Conservation (phyloP, 2,797 vertebrate genomes). For the Diceros bicornis region DNA sequence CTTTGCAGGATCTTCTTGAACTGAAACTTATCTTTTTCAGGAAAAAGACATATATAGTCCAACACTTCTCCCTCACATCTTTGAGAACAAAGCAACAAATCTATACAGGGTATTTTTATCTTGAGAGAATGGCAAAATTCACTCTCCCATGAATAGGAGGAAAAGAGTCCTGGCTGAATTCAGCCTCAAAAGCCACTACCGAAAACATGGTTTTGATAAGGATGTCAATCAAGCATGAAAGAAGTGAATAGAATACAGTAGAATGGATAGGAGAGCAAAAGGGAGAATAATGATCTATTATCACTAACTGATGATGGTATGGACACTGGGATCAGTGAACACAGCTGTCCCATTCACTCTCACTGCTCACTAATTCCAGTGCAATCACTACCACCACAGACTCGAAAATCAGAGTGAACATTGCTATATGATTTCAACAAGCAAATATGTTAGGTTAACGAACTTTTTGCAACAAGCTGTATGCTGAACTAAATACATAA, state of each 20-base stretch:
- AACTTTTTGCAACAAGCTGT: conserved; percentile 2
- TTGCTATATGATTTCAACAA: neutral
- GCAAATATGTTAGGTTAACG: neutral
- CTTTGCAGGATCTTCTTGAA: conserved; percentile 5
- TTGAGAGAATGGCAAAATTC: neutral
- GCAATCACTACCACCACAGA: neutral
- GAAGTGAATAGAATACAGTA: neutral
- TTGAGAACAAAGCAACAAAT: neutral
- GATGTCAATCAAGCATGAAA: neutral
- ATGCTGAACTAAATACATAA: neutral
- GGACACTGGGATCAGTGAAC: neutral
- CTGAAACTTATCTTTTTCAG: neutral
- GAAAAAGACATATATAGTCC: neutral
- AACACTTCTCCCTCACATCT: neutral
- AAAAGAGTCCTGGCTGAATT: neutral
- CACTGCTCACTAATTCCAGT: neutral
- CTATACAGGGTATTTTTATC: neutral
- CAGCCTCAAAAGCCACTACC: neutral
- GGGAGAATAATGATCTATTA: neutral
- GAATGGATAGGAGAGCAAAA: neutral
- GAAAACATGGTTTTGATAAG: neutral
- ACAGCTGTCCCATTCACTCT: neutral
- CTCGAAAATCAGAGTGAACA: neutral
- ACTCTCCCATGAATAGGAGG: neutral
- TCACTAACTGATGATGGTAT: neutral